Evolutionary conservation across 2,888 invertebrate species (phyloP), one percentile per base, ranked within the genome.

Genomic region (Limnephilus auricula): DNA sequence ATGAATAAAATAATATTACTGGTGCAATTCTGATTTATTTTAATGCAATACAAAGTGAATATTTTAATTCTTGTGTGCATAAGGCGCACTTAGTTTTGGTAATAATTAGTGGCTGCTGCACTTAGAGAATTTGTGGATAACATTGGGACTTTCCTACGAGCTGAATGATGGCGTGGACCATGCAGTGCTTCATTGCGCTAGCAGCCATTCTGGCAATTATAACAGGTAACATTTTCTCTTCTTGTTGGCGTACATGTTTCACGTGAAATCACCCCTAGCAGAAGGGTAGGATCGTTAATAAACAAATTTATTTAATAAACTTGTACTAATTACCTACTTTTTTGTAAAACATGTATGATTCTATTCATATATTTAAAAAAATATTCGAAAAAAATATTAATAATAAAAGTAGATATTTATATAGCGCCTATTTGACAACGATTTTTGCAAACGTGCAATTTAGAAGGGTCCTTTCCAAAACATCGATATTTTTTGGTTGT

Each of bases 81-180:
- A 30, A 87, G 18, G 87, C n/a, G 87, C 87, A 65, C 87, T 31
- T 78, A 87, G 87, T 87, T 87, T 65, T 32, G 82, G 34, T 82
- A 82, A 34, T 85, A n/a, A 6, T 25, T 40, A 30, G 85, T 85
- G 85, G 37, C n/a, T 40, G 84, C 12, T 5, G n/a, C 15, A 37
- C 34, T 40, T 40, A 45, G 40, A 15, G 37, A 25, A 79, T 45
- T 79, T 79, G 25, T 37, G 40, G 84, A 89, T 90, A 79, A 79
- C 65, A 45, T 83, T 89, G 78, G 89, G 83, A 89, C 84, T 90
- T 83, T 84, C 84, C 37, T 34, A 82, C 37, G 65, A 84, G 65
- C 89, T 34, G 32, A 45, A 92, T 40, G 89, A 92, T 92, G 92
- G 84, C 37, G 89, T 84, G 90, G 91, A 92, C 31, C 30, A 40